Evolutionary conservation across 2,888 invertebrate genomes (phyloP).

Genomic region (Encarsia formosa): DNA sequence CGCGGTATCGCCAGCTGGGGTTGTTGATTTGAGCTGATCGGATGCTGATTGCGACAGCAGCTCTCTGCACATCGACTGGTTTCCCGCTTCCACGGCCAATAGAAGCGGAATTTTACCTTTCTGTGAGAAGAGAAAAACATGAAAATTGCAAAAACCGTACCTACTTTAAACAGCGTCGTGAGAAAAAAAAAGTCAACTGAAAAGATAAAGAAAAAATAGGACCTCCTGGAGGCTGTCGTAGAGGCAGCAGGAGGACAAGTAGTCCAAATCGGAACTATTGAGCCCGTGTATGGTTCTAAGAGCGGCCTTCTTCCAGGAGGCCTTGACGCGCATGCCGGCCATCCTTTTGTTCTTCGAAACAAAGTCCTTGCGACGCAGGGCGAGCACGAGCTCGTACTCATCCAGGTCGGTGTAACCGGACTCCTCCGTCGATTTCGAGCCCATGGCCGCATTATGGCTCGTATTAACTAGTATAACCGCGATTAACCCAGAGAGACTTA

Average conservation of each 20-base stretch:
- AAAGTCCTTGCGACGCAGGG: slow-evolving; percentile 28
- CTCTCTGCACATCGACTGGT: slow-evolving; percentile 92
- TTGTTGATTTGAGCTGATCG: slow-evolving; percentile 79
- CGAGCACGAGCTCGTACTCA: too few relatives aligned
- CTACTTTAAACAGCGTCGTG: too few relatives aligned
- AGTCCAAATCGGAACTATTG: background rate
- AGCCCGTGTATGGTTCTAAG: background rate
- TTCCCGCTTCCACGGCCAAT: slow-evolving; percentile 90
- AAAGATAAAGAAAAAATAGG: too few relatives aligned
- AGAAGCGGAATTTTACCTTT: slow-evolving; percentile 90
- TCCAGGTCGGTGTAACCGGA: background rate
- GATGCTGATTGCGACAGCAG: slow-evolving; percentile 81
- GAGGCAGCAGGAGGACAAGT: too few relatives aligned
- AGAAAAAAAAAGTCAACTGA: too few relatives aligned
- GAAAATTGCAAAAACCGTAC: too few relatives aligned
- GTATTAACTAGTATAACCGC: too few relatives aligned
- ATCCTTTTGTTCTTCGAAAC: slow-evolving; percentile 33
- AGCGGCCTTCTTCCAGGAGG: slow-evolving; percentile 27
- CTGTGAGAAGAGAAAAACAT: slow-evolving; percentile 55
- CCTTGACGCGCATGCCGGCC: slow-evolving; percentile 31
- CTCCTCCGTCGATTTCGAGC: background rate
- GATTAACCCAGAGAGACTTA: too few relatives aligned
- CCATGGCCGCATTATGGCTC: slow-evolving; percentile 1
- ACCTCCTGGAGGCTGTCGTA: too few relatives aligned
- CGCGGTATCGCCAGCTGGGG: slow-evolving; percentile 86